phyloP scores from a whole-genome alignment of 2,797 vertebrate species.

The Lemur catta region DNA sequence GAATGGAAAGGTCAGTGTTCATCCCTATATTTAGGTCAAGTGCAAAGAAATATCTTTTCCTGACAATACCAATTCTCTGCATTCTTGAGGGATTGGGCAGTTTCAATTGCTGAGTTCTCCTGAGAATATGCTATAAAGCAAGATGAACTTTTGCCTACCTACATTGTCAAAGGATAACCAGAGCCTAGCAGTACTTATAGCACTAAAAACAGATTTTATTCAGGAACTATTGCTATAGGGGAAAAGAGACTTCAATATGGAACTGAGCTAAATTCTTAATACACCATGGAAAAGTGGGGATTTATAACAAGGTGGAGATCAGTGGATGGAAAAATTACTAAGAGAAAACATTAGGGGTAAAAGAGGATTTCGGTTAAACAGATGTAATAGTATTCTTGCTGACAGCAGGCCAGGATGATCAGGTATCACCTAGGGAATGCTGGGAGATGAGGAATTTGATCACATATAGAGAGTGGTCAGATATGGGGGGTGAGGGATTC shows the following conservation, averaged over 20 bases:
- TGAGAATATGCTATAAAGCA: slow-evolving; percentile 16
- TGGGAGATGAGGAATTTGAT: neutral
- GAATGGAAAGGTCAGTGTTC: neutral
- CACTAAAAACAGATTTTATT: neutral
- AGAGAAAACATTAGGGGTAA: neutral
- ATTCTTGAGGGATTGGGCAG: neutral
- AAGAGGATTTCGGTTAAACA: neutral
- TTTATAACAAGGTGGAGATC: neutral
- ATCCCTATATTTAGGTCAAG: neutral
- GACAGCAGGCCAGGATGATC: neutral
- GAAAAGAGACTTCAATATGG: neutral
- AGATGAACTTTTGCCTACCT: slow-evolving; percentile 42
- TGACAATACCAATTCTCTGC: neutral
- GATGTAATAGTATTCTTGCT: neutral
- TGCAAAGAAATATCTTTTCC: neutral
- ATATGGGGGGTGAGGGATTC: neutral
- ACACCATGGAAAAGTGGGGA: neutral
- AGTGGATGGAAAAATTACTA: neutral
- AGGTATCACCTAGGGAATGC: neutral
- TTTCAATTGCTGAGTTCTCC: neutral
- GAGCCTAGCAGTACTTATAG: neutral
- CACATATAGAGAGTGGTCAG: too few species aligned
- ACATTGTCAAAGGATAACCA: neutral
- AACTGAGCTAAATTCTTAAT: neutral
- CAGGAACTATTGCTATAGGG: neutral